Evolutionary conservation across 2,888 invertebrate genomes (phyloP), one percentile per base, ranked within the genome.

Genomic region (Tupiocoris notatus): DNA sequence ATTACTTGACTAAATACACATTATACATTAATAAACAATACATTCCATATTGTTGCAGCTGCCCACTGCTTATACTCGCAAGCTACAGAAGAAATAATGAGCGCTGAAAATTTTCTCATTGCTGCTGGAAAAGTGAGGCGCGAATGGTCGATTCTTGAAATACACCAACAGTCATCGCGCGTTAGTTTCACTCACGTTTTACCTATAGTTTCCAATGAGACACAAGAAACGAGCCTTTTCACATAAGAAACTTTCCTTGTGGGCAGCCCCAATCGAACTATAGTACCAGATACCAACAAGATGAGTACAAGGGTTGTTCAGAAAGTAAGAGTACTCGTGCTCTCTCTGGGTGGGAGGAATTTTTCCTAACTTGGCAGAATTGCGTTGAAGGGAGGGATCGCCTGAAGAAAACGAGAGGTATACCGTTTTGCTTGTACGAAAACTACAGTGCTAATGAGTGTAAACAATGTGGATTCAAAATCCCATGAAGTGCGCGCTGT

Each of bases 121-220:
- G 74, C 74, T 0, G 74, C 54, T n/a, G 74, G 74, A 18, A 74
- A 74, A 63, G 54, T 63, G 20, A 58, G 54, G 17, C 39, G 74
- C 22, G 56, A 74, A 12, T 54, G 39, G 20, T n/a, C 54, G 16
- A 23, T 21, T 17, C n/a, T 17, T 7, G 74, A 74, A 74, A 24
- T 16, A 9, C 21, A 74, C 56, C 74, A 74, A 64, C 74, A 74
- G 23, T 54, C 56, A 18, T 22, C 58, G n/a, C 63, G 57, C 22
- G 74, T 74, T 20, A 39, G 62, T 57, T n/a, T 22, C 20, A 23
- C 16, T 7, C 12, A 64, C 24, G 18, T 2, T 2, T 62, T 20
- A 18, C 1, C 16, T 62, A 62, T 12, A 18, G 21, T 16, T 63
- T 21, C 9, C 1, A 63, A 56, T 3, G 9, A 22, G 1, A 20